Percentiles rank a stretch among this genome's conserved stretches.
Evolutionary conservation across 2,888 invertebrate genomes (phyloP).

Genomic region (Chorisops tibialis): DNA sequence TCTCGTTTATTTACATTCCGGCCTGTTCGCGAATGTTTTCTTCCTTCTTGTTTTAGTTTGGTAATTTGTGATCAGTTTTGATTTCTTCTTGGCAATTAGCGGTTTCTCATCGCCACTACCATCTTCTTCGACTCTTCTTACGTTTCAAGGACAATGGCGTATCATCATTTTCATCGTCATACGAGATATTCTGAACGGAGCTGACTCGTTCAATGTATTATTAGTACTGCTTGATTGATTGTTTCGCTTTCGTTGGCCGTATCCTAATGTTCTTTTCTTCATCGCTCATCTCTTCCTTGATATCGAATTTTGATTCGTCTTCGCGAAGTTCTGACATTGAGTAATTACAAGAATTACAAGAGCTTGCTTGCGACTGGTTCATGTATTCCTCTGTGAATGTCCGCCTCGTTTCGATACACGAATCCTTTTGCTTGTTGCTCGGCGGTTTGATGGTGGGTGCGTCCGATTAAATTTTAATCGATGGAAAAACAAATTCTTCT

Average conservation of each 20-base stretch:
- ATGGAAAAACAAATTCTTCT: neutral
- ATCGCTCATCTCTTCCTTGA: slow-evolving; percentile 57
- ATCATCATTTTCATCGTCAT: slow-evolving; percentile 69
- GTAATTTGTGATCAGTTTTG: too few species aligned
- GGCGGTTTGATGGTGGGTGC: too few species aligned
- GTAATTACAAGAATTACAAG: slow-evolving; percentile 71
- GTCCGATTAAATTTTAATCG: too few species aligned
- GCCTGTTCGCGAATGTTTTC: too few species aligned
- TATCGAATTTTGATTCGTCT: slow-evolving; percentile 52
- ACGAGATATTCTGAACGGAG: slow-evolving; percentile 41
- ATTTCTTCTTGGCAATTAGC: slow-evolving; percentile 63
- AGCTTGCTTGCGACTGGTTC: slow-evolving; percentile 61
- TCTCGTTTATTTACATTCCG: too few species aligned
- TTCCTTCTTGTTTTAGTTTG: too few species aligned
- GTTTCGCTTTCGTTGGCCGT: slow-evolving; percentile 50
- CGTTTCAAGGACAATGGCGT: slow-evolving; percentile 61
- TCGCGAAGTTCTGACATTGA: slow-evolving; percentile 64
- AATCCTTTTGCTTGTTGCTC: neutral
- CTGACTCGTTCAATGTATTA: slow-evolving; percentile 56
- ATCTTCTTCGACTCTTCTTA: slow-evolving; percentile 43
- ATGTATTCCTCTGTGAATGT: slow-evolving; percentile 36
- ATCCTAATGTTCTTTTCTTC: slow-evolving; percentile 43
- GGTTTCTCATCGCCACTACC: slow-evolving; percentile 68
- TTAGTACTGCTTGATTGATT: slow-evolving; percentile 36
- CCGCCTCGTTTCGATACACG: slow-evolving; percentile 9